Percentiles rank a stretch among this genome's conserved stretches.
These are phyloP conservation scores for Sturmia bella DNA, from an alignment of 2,888 invertebrate species.

Conservation along the genomic window DNA sequence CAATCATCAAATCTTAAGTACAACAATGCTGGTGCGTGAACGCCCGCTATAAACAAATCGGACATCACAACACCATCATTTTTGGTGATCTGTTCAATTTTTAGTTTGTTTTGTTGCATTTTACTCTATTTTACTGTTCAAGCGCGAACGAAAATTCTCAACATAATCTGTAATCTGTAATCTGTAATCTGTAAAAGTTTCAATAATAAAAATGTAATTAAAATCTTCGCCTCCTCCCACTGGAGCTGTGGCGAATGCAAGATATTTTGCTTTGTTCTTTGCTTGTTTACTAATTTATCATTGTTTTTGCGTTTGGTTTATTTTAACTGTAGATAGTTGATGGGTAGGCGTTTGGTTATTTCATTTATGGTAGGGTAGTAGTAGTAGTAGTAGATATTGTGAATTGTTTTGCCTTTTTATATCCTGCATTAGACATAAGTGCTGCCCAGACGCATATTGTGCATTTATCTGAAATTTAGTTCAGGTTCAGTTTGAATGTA, in stretches of 20 bases:
- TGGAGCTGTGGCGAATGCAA: conserved; percentile 55
- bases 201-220: conserved; percentile 57
- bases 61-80: conserved; percentile 65
- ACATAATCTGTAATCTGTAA: conserved; percentile 51
- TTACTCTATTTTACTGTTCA: conserved; percentile 59
- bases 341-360: conserved; percentile 62
- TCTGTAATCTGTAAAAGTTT: conserved; percentile 52
- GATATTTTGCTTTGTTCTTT: conserved; percentile 16
- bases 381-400: conserved; percentile 71
- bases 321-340: conserved; percentile 61
- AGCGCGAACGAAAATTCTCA: conserved; percentile 42
- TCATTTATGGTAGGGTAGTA: conserved; percentile 67
- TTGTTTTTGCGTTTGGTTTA: conserved; percentile 38
- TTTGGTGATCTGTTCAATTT: conserved; percentile 53
- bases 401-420: conserved; percentile 73
- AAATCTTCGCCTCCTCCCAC: conserved; percentile 59
- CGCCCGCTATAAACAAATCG: conserved; percentile 53
- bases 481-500: conserved; percentile 80
- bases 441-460: conserved; percentile 81
- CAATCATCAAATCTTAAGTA: conserved; percentile 65
- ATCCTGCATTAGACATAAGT: conserved; percentile 75
- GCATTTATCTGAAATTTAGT: conserved; percentile 82
- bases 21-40: conserved; percentile 63
- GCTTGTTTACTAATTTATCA: conserved; percentile 10
- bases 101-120: conserved; percentile 54